Percentiles rank a stretch among this genome's conserved stretches.
phyloP scores from a whole-genome alignment of 2,888 invertebrate genomes.

The Teleogryllus oceanicus region DNA sequence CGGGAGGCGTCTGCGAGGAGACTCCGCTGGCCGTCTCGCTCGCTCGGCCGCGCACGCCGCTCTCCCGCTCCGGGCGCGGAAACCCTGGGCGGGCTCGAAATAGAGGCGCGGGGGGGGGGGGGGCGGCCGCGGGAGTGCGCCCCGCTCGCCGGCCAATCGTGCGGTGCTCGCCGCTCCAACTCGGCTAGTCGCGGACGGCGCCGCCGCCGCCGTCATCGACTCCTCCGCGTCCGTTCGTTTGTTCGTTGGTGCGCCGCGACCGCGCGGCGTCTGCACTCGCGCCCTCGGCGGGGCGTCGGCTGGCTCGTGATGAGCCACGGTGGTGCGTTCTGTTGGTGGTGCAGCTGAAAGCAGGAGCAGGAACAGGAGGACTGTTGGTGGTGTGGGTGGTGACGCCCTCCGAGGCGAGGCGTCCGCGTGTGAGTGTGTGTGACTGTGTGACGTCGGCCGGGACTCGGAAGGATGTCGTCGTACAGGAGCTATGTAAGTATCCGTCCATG shows the following conservation, averaged over 20 bases:
- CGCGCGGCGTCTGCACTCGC: not conserved
- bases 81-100: slow-evolving; percentile 12
- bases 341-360: no score
- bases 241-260: not conserved
- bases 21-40: not conserved
- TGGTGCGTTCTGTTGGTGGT: no score
- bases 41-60: slow-evolving; percentile 1
- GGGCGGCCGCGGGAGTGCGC: not conserved
- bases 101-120: not conserved
- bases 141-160: not conserved
- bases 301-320: no score
- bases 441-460: not conserved
- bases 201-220: slow-evolving; percentile 18
- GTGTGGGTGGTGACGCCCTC: no score
- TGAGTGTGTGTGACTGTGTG: not conserved
- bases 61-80: not conserved
- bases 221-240: not conserved
- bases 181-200: not conserved
- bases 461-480: slow-evolving; percentile 28
- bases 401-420: no score
- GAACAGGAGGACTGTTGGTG: no score
- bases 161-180: not conserved
- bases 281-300: not conserved
- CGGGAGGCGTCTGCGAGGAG: no score
- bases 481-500: slow-evolving; percentile 24